A percentile compares a stretch with the other conserved stretches of the same genome.
Evolutionary conservation across 2,888 invertebrate genomes (phyloP).

Genomic region (Alitta virens): DNA sequence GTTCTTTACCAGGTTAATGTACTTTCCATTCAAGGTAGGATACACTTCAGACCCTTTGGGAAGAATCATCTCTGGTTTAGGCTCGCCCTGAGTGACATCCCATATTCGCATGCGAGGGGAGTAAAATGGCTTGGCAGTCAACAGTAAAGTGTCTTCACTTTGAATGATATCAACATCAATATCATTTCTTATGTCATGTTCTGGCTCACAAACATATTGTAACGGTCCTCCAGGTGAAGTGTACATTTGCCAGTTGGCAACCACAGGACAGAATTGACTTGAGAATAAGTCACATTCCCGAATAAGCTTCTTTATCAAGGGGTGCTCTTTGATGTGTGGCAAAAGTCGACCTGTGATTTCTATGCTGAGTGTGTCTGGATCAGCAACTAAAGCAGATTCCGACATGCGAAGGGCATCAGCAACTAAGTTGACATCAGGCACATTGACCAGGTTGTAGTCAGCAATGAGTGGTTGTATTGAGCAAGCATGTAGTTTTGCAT

Average conservation of each 20-base stretch:
- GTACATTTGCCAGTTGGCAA: slow-evolving; percentile 47
- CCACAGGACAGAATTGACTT: slow-evolving; percentile 37
- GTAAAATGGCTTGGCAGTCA: slow-evolving; percentile 40
- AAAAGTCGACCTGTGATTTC: slow-evolving; percentile 24
- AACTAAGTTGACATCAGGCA: slow-evolving; percentile 83
- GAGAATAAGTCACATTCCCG: slow-evolving; percentile 41
- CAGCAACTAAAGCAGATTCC: slow-evolving; percentile 69
- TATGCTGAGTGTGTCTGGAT: slow-evolving; percentile 20
- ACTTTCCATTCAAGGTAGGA: slow-evolving; percentile 39
- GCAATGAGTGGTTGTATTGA: slow-evolving; percentile 20
- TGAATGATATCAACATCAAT: slow-evolving; percentile 41
- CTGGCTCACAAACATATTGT: slow-evolving; percentile 44
- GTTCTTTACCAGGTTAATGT: slow-evolving; percentile 39
- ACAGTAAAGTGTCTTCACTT: slow-evolving; percentile 38
- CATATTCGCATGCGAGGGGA: slow-evolving; percentile 38
- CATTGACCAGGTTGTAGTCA: slow-evolving; percentile 26
- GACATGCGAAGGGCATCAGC: slow-evolving; percentile 90
- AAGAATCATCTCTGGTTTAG: slow-evolving; percentile 40
- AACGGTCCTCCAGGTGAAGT: slow-evolving; percentile 47
- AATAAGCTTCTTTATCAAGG: slow-evolving; percentile 35
- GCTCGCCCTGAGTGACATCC: slow-evolving; percentile 44
- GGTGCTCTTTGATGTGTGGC: slow-evolving; percentile 31
- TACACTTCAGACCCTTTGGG: slow-evolving; percentile 34
- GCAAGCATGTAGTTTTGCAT: slow-evolving; percentile 19
- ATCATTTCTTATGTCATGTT: slow-evolving; percentile 28